phyloP scores from a whole-genome alignment of 2,797 vertebrate genomes.

The Sebastes minor region DNA sequence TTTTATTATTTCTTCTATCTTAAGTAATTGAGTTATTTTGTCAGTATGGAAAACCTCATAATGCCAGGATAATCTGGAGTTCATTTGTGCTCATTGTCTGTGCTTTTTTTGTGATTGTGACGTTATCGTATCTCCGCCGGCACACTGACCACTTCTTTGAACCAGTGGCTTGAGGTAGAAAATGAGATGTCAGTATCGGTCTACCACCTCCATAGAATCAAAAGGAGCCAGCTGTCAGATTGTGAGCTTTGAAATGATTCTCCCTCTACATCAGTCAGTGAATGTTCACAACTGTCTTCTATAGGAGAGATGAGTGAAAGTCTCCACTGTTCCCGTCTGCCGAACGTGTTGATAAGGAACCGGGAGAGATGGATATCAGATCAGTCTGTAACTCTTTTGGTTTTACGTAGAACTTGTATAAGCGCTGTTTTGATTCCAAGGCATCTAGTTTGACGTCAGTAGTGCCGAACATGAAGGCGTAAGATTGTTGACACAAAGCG shows the following conservation, averaged over 20 bases:
- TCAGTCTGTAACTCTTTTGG: neutral
- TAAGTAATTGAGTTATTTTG: neutral
- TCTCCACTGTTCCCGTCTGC: neutral
- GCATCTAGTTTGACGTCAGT: neutral
- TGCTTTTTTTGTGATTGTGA: constrained; percentile 31
- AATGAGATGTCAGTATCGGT: constrained; percentile 14
- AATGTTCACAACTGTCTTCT: neutral
- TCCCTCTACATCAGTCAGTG: neutral
- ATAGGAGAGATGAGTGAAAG: neutral
- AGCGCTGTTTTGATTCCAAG: neutral
- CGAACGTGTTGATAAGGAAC: neutral
- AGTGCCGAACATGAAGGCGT: neutral
- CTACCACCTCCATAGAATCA: neutral
- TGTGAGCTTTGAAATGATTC: constrained; percentile 2
- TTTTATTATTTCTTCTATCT: neutral
- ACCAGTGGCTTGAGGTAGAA: neutral
- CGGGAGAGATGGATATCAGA: neutral
- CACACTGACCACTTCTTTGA: neutral
- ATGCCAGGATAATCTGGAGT: constrained; percentile 11
- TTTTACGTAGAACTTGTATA: neutral
- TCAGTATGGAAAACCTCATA: neutral
- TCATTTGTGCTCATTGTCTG: constrained; percentile 50
- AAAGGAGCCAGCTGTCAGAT: neutral
- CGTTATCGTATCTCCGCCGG: neutral
- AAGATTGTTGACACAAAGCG: constrained; percentile 2